Evolutionary conservation across 2,113 vertebrate genomes (phyloP), one percentile per base, ranked within the genome.

Genomic region (Lethenteron reissneri): DNA sequence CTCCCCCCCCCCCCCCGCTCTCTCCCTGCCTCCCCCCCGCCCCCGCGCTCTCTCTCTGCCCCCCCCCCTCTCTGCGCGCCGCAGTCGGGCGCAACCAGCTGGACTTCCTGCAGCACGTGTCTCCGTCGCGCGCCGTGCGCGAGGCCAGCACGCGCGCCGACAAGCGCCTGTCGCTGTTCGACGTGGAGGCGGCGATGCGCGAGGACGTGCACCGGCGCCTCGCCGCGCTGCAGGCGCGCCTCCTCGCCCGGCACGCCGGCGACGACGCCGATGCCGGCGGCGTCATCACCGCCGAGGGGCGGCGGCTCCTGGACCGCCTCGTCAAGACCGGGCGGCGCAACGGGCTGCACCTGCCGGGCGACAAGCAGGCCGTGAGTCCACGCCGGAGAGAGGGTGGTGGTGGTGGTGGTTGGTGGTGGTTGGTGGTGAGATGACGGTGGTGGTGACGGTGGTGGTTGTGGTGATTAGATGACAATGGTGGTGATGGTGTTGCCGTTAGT

Each of bases 181-280:
- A 99, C 0, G 91, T 99, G 78, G 94, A 99, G 82, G 96, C 91
- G 89, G 96, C 90, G 83, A 99, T 99, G 94, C 81, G 92, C 75
- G 85, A 84, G 76, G 94, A 97, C 0, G 90, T 99, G 62, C 95
- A 96, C 82, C 86, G 80, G 80, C 82, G 88, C 76, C 80, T 99
- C 0, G 86, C 92, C 1, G 85, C 87, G 75, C 83, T 99, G 74
- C 84, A 95, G 88, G 94, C 91, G 72, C 6, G 78, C 41, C 11
- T 68, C 25, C 2, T 12, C 25, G n/a, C 64, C 25, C 25, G n/a
- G 9, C 64, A 10, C 25, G 64, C 11, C n/a, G n/a, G 8, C 25
- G 64, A n/a, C n/a, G n/a, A 10, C 10, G n/a, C 8, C n/a, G 25
- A 68, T 11, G n/a, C 10, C n/a, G n/a, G 11, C n/a, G 8, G 8